phyloP scores from a whole-genome alignment of 2,888 invertebrate genomes.

The Caenorhabditis doughertyi region DNA sequence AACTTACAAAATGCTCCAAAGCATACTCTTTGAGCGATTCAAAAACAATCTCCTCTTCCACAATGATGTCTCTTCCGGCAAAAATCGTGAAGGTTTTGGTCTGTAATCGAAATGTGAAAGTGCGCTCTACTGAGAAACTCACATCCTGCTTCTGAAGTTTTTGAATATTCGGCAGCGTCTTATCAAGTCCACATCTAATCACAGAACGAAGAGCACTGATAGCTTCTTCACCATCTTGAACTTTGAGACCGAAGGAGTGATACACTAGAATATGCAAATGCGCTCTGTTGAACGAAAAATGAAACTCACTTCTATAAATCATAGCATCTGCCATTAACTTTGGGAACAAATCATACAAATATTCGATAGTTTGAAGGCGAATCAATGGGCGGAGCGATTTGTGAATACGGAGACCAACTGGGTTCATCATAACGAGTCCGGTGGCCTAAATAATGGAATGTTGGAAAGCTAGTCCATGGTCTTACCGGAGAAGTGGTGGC shows the following conservation, averaged over 20 bases:
- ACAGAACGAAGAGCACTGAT: conserved; percentile 59
- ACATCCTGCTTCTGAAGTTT: conserved; percentile 55
- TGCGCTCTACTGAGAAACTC: neutral
- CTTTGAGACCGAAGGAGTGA: conserved; percentile 43
- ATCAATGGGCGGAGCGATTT: conserved; percentile 65
- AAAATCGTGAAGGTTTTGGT: conserved; percentile 58
- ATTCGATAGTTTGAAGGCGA: conserved; percentile 14
- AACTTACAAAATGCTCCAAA: conserved; percentile 45
- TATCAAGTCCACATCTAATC: conserved; percentile 47
- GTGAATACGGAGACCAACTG: conserved; percentile 69
- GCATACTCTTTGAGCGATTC: conserved; percentile 59
- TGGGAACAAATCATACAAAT: conserved; percentile 27
- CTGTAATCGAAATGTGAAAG: conserved; percentile 31
- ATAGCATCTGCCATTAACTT: conserved; percentile 26
- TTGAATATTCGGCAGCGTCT: conserved; percentile 55
- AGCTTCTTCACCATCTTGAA: conserved; percentile 57
- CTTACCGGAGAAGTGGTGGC: conserved; percentile 43
- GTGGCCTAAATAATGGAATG: conserved; percentile 17
- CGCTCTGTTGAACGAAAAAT: neutral
- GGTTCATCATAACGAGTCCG: conserved; percentile 70
- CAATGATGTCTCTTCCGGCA: conserved; percentile 64
- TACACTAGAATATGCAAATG: conserved; percentile 37
- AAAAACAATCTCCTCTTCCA: conserved; percentile 63
- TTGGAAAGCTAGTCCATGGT: too few species aligned
- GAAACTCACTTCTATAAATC: conserved; percentile 44